These are phyloP conservation scores for Atopsyche davidsoni DNA, from an alignment of 1,140 invertebrate genomes.

Conservation along the genomic window DNA sequence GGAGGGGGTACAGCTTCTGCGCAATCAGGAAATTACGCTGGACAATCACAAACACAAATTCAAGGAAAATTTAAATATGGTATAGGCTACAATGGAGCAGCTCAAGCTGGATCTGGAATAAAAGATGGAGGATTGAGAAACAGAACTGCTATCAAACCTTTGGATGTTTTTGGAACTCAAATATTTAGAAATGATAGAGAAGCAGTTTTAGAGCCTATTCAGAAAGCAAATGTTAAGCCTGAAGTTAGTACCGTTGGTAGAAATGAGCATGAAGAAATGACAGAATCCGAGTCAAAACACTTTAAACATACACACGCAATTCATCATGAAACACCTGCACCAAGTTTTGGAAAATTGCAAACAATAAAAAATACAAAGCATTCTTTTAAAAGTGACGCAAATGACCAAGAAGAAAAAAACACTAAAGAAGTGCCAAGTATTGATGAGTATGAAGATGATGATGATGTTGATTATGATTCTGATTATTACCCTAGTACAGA, in stretches of 20 bases:
- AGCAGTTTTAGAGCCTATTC: slow-evolving; percentile 17
- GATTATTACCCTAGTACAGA: slow-evolving; percentile 40
- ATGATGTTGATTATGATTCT: slow-evolving; percentile 50
- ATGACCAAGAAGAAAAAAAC: slow-evolving; percentile 29
- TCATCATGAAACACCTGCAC: slow-evolving; percentile 33
- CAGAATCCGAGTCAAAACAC: slow-evolving; percentile 23
- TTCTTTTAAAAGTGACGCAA: slow-evolving; percentile 13
- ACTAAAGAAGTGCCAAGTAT: slow-evolving; percentile 34
- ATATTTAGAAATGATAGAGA: slow-evolving; percentile 24
- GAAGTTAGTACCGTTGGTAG: slow-evolving; percentile 31
- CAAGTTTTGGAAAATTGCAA: slow-evolving; percentile 22
- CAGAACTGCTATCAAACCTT: slow-evolving; percentile 36
- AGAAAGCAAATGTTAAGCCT: slow-evolving; percentile 28
- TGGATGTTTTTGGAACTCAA: slow-evolving; percentile 38
- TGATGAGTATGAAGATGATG: slow-evolving; percentile 44
- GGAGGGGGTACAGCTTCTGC: slow-evolving; percentile 72
- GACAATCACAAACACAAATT: slow-evolving; percentile 74
- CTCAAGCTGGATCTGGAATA: slow-evolving; percentile 70
- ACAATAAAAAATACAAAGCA: slow-evolving; percentile 8
- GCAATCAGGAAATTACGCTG: slow-evolving; percentile 63
- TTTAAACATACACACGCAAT: slow-evolving; percentile 35
- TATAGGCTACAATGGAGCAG: slow-evolving; percentile 72
- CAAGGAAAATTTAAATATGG: slow-evolving; percentile 71
- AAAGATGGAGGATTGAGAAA: slow-evolving; percentile 48
- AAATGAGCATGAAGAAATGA: slow-evolving; percentile 14